Evolutionary conservation across 2,888 invertebrate species (phyloP).

Genomic region (Linnaemya vulpina): DNA sequence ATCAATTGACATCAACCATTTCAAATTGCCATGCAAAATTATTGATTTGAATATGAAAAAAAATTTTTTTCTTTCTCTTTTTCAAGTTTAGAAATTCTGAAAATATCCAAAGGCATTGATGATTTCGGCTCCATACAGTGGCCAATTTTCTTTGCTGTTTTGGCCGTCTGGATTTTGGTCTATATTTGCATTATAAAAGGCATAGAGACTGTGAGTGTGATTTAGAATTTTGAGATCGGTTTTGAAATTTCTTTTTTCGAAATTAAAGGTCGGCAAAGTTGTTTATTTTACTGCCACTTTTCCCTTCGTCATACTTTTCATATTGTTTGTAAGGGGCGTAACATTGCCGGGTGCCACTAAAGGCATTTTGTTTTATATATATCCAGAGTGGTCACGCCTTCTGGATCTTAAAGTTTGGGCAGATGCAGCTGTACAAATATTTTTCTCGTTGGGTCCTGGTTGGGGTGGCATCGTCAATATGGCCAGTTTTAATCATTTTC

Average conservation of each 20-base stretch:
- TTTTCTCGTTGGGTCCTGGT: conserved; percentile 94
- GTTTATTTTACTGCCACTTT: conserved; percentile 95
- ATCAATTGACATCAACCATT: not conserved
- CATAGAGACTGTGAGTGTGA: conserved; percentile 87
- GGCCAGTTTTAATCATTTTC: conserved; percentile 92
- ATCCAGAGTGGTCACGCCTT: conserved; percentile 91
- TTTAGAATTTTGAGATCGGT: not conserved
- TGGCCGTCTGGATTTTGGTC: conserved; percentile 90
- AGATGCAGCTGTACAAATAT: conserved; percentile 96
- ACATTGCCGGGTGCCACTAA: conserved; percentile 91
- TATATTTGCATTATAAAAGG: conserved; percentile 94
- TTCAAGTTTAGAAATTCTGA: conserved; percentile 89
- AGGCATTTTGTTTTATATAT: conserved; percentile 90
- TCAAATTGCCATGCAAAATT: too few relatives aligned
- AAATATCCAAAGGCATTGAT: conserved; percentile 89
- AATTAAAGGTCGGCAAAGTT: conserved; percentile 81
- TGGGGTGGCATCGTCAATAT: conserved; percentile 93
- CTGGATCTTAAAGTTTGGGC: conserved; percentile 93
- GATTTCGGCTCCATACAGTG: conserved; percentile 91
- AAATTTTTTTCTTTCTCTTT: conserved; percentile 16
- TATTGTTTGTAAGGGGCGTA: conserved; percentile 89
- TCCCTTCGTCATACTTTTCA: conserved; percentile 89
- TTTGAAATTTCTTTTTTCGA: not conserved
- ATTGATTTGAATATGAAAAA: not conserved
- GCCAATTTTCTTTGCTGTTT: conserved; percentile 89